phyloP scores from a whole-genome alignment of 2,113 vertebrate species.

The Lonchura striata region DNA sequence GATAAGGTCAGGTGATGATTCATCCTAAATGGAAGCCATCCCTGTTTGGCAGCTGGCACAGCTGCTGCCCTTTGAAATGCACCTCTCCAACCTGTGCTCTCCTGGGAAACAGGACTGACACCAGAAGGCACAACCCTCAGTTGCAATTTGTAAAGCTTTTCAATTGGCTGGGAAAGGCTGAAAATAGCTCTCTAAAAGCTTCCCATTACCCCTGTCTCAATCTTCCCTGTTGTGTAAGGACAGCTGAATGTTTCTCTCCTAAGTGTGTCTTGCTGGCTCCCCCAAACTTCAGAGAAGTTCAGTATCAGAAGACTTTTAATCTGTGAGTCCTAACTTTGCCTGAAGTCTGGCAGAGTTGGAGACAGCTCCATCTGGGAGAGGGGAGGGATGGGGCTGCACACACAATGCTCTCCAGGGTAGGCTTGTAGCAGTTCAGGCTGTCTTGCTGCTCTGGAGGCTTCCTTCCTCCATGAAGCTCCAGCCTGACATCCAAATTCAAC shows the following conservation, averaged over 20 bases:
- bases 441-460: not conserved
- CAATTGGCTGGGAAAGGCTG: not conserved
- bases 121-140: not conserved
- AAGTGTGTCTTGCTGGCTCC: not conserved
- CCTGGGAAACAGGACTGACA: not conserved
- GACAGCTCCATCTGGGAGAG: not conserved
- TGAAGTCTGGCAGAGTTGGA: not conserved
- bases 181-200: slow-evolving; percentile 3
- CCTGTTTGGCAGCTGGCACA: not conserved
- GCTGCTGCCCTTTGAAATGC: not conserved
- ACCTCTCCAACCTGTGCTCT: not conserved
- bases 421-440: not conserved
- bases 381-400: not conserved
- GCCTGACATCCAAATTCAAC: not conserved
- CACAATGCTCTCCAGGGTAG: accelerated
- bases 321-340: not conserved
- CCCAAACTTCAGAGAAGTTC: not conserved
- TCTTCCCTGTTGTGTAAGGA: not conserved
- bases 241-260: not conserved
- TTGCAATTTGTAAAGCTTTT: not conserved
- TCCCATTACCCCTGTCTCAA: not conserved
- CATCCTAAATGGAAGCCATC: not conserved
- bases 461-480: not conserved
- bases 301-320: not conserved
- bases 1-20: not conserved